These are phyloP conservation scores for Arrhopalites spinosus DNA, from an alignment of 2,888 invertebrate genomes.

Conservation along the genomic window DNA sequence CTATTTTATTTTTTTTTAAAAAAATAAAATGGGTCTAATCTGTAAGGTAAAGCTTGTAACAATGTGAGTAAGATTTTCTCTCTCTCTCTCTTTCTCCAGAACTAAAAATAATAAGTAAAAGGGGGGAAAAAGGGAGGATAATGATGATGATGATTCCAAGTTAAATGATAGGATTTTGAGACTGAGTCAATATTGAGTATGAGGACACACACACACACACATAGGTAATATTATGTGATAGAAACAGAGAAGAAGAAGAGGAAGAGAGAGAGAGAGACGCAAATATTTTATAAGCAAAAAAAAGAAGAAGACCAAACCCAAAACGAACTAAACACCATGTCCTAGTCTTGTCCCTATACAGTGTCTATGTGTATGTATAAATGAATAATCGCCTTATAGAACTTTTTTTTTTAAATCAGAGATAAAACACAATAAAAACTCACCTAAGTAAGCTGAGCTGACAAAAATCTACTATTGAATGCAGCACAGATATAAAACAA, in stretches of 20 bases:
- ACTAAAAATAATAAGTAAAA: neutral
- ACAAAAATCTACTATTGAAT: constrained; percentile 59
- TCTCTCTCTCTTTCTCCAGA: neutral
- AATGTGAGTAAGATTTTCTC: neutral
- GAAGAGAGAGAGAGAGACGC: too few species aligned
- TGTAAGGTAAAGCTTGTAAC: constrained; percentile 7
- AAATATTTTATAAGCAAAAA: too few species aligned
- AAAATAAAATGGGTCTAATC: neutral
- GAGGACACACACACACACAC: neutral
- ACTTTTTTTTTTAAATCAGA: constrained; percentile 57
- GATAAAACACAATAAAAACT: constrained; percentile 59
- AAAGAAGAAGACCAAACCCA: too few species aligned
- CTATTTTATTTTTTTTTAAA: neutral
- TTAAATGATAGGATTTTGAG: neutral
- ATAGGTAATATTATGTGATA: neutral
- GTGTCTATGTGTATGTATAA: constrained; percentile 40
- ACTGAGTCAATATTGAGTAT: too few species aligned
- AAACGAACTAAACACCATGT: too few species aligned
- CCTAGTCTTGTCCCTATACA: too few species aligned
- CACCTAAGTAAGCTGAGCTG: constrained; percentile 56
- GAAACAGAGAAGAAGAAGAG: too few species aligned
- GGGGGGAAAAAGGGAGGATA: neutral
- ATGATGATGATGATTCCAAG: neutral
- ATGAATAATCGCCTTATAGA: constrained; percentile 57
- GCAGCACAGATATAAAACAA: constrained; percentile 59